A percentile compares a stretch with the other conserved stretches of the same genome.
phyloP scores from a whole-genome alignment of 2,797 vertebrate species.

The Chaunax sp. region DNA sequence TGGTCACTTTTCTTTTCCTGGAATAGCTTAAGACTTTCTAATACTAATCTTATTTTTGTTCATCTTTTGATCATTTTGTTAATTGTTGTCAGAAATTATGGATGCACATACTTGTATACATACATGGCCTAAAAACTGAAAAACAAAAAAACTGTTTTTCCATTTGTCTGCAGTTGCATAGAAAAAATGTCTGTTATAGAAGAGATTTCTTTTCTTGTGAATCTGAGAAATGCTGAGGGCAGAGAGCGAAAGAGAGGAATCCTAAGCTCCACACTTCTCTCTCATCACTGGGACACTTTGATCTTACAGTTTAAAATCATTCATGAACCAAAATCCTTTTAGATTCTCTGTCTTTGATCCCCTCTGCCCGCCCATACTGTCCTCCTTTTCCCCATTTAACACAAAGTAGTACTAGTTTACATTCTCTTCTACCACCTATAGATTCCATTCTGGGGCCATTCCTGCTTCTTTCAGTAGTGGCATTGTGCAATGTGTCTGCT shows the following conservation, averaged over 20 bases:
- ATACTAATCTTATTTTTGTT: constrained; percentile 81
- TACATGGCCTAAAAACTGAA: constrained; percentile 73
- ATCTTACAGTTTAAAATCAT: constrained; percentile 28
- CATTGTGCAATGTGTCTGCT: constrained; percentile 83
- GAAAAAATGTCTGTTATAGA: constrained; percentile 43
- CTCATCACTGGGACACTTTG: constrained; percentile 39
- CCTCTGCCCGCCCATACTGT: constrained; percentile 17
- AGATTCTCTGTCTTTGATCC: constrained; percentile 12
- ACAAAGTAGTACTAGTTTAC: constrained; percentile 52
- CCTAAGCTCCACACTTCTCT: constrained; percentile 7
- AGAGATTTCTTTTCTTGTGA: constrained; percentile 31
- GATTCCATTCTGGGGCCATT: constrained; percentile 46
- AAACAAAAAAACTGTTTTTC: constrained; percentile 44
- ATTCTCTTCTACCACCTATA: constrained; percentile 31
- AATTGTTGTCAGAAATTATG: constrained; percentile 65
- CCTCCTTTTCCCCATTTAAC: constrained; percentile 27
- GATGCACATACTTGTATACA: constrained; percentile 86
- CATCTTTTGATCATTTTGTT: constrained; percentile 73
- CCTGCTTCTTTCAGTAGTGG: constrained; percentile 73
- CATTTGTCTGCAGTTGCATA: constrained; percentile 57
- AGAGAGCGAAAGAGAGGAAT: constrained; percentile 22
- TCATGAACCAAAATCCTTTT: constrained; percentile 26
- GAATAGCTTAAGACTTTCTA: constrained; percentile 88
- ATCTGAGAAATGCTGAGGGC: constrained; percentile 18
- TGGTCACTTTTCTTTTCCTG: constrained; percentile 72